phyloP scores from a whole-genome alignment of 23 tunicate species.

The Ascidia mentula region DNA sequence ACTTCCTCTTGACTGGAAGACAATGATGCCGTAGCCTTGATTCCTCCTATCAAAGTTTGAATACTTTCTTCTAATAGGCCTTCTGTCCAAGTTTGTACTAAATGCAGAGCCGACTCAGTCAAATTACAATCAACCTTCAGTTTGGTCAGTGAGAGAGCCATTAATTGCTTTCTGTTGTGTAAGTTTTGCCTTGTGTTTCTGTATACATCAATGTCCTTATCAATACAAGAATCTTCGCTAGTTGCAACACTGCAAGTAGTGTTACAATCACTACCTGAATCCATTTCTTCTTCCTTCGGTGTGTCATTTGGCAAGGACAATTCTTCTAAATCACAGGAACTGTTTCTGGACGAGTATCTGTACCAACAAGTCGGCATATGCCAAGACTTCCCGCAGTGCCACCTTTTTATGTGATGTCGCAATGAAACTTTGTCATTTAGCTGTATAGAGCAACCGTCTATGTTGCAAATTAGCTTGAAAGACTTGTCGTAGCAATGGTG shows the following conservation, averaged over 20 bases:
- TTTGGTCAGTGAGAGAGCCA: background rate
- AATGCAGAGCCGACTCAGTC: background rate
- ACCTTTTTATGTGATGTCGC: background rate
- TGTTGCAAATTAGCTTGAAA: background rate
- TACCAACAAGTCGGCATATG: background rate
- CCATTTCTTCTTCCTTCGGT: background rate
- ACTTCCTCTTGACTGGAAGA: background rate
- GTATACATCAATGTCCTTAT: background rate
- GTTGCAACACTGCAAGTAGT: too few relatives aligned
- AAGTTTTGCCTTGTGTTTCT: background rate
- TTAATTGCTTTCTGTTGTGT: background rate
- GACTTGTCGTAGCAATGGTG: background rate
- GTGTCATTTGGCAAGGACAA: conserved; percentile 1
- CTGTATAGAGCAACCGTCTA: background rate
- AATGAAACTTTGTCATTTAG: background rate
- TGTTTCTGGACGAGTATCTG: background rate
- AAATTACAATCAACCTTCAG: conserved; percentile 5
- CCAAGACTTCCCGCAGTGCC: background rate
- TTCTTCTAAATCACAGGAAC: background rate
- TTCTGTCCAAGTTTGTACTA: background rate
- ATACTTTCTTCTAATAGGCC: background rate
- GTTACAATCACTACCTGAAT: too few relatives aligned
- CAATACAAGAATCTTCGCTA: too few relatives aligned
- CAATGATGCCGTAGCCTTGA: background rate
- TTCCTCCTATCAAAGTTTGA: background rate